These are phyloP conservation scores for Trididemnum nubilum DNA, from an alignment of 23 tunicate genomes.

Conservation along the genomic window DNA sequence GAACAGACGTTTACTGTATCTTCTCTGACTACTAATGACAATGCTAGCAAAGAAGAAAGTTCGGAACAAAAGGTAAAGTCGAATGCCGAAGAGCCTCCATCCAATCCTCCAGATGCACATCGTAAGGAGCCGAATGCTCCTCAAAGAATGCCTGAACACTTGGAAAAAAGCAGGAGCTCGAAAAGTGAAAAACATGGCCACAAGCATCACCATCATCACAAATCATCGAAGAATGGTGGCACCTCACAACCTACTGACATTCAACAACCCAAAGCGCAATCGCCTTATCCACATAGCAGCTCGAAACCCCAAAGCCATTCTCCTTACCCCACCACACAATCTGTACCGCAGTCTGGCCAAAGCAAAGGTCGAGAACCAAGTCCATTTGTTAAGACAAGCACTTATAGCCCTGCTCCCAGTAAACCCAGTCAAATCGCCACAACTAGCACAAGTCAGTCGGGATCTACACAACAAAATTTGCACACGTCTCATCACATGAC, in stretches of 20 bases:
- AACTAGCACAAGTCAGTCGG: background rate
- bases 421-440: background rate
- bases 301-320: background rate
- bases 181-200: conserved; percentile 21
- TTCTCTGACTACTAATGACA: conserved; percentile 16
- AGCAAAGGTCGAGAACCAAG: background rate
- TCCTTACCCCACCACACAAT: background rate
- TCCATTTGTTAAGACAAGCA: background rate
- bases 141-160: background rate
- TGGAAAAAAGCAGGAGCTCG: background rate
- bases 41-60: background rate
- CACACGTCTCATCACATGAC: conserved; percentile 1
- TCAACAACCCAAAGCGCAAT: background rate
- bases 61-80: background rate
- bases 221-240: background rate
- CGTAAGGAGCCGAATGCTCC: background rate
- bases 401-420: background rate
- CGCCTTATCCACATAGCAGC: background rate
- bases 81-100: conserved; percentile 43
- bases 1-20: conserved; percentile 65
- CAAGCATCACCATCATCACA: conserved; percentile 13
- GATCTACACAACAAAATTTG: background rate
- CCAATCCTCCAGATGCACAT: background rate
- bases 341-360: background rate
- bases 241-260: background rate